Base-by-base conservation (phyloP, 2,888 invertebrate genomes). In the Notodonta ziczac region DNA sequence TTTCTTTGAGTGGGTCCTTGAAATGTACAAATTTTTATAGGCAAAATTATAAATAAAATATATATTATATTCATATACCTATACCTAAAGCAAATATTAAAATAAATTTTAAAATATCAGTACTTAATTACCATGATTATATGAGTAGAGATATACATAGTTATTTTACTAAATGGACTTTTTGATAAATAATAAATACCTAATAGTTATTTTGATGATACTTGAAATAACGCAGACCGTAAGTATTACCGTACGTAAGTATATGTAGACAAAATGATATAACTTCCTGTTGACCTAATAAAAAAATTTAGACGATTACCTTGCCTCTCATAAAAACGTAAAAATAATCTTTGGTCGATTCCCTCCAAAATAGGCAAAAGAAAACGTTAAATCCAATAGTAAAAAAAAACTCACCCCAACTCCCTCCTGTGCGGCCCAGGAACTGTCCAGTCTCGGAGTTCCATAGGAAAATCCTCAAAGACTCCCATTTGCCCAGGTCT, bases 371-470 rank as follows among this genome's bases (percentile, higher is more conserved):
- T 39, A 56, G 46, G 58, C 61, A 60, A 70, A 64, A 57, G 59
- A 63, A 24, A 51, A 42, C 35, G 51, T 56, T 59, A 40, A 42
- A 62, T 48, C 32, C 32, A 3, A 40, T 14, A 39, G 48, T 62
- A 59, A 51, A 57, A 61, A 62, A 61, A 66, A 59, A 97, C 98
- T 98, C 88, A 98, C 98, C 98, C 99, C 99, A 99, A 94, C 98
- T 98, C 85, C 96, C 94, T 79, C 97, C 98, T 69, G 98, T 98
- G 80, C 98, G 96, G 80, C 98, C 98, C 79, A 98, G 94, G 89
- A 98, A 96, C 94, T 98, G 97, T 84, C 96, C 96, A 68, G 98
- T 98, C 93, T 98, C 98, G 78, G 97, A 96, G 94, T 99, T 98
- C 97, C 97, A 98, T 76, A 98, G 89, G 95, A 98, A 98, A 84